These are phyloP conservation scores for Trogon surrucura DNA, from an alignment of 2,113 vertebrate species.

Conservation along the genomic window DNA sequence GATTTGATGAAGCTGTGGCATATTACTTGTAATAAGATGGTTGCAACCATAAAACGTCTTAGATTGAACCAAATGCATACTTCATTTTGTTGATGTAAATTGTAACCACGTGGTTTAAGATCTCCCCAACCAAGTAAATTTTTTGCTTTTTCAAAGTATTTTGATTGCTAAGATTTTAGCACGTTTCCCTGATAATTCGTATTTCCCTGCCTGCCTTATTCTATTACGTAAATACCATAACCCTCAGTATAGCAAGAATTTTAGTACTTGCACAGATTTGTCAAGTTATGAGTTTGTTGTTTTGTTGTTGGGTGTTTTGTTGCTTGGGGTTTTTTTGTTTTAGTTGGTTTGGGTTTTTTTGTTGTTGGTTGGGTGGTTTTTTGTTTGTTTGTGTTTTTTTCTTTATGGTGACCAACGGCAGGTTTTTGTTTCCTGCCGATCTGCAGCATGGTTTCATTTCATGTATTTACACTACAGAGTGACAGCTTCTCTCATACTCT, in stretches of 20 bases:
- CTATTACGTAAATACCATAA: neutral
- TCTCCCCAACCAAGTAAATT: neutral
- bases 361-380: no score
- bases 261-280: neutral
- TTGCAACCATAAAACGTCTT: neutral
- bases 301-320: no score
- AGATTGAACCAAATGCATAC: neutral
- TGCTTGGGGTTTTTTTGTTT: no score
- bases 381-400: neutral
- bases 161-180: accelerated
- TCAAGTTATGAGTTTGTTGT: no score
- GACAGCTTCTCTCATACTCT: neutral
- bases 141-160: neutral
- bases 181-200: neutral
- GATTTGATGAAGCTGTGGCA: neutral
- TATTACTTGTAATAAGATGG: neutral
- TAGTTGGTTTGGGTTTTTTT: no score
- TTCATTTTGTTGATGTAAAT: neutral
- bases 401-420: neutral
- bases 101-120: neutral
- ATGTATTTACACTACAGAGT: neutral
- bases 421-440: neutral
- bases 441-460: neutral
- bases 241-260: neutral
- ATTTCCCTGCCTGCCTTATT: neutral